Evolutionary conservation across 2,113 vertebrate species (phyloP), one percentile per base, ranked within the genome.

Genomic region (Sialia sialis): DNA sequence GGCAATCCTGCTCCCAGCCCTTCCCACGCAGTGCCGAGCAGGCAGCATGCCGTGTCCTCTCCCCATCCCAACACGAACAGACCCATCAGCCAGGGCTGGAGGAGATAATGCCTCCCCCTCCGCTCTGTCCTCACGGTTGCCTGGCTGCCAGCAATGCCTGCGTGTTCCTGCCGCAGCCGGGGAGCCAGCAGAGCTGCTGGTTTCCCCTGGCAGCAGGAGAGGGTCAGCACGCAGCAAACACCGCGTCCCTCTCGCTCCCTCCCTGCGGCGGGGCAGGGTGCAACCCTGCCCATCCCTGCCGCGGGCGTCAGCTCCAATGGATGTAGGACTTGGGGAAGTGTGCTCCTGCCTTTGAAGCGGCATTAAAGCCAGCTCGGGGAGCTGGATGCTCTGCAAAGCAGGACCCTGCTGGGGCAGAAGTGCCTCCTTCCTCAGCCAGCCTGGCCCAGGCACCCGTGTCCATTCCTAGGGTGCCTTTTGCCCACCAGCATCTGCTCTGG

Each of bases 221-320:
- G 36, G 3, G 6, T 54, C 4, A 0, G 20, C 46, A n/a, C 48
- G 7, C 7, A 0, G 38, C 4, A 0, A 26, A 2, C 38, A 7
- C 9, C 56, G 9, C 0, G 4, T 16, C 12, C 27, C 14, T 6
- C 17, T 43, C 43, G 52, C 23, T 43, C 43, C 58, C 23, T 44
- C 21, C 46, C 72, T 2, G 9, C 46, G 13, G 23, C 1, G 2
- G 1, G 5, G 32, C 21, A 39, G 59, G 30, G 11, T 16, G 63
- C 36, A 8, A 3, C 11, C 63, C 68, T 68, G 66, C 56, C 80
- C 21, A 1, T 8, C 38, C 3, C 67, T 64, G 84, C 81, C 4
- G 81, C 1, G 0, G 14, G 11, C 13, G 13, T 21, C 39, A 39
- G 32, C 18, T 77, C 29, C 0, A 1, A 2, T 0, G 21, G 3